Evolutionary conservation across 1,140 invertebrate genomes (phyloP).

Genomic region (Fopius arisanus): DNA sequence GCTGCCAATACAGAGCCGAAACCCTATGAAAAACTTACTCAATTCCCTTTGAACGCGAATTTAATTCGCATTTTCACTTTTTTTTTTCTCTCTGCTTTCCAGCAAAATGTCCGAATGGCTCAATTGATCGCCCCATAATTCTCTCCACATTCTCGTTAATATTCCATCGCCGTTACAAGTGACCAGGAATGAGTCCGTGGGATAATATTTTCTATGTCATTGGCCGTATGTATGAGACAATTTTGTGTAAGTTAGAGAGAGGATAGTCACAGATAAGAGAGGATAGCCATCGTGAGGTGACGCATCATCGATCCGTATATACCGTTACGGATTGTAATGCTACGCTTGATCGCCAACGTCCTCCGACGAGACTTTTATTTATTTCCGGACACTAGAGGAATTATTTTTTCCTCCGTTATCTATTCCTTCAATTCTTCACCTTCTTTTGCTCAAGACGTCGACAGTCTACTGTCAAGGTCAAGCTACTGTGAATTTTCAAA

Average conservation of each 20-base stretch:
- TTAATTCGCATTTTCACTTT: background rate
- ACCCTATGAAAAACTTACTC: background rate
- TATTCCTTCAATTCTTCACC: background rate
- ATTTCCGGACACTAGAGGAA: background rate
- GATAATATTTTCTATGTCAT: background rate
- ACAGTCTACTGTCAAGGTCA: background rate
- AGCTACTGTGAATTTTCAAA: background rate
- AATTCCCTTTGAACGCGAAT: background rate
- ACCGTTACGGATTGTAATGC: conserved; percentile 17
- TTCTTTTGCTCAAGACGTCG: background rate
- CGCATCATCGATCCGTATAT: conserved; percentile 14
- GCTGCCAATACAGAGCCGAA: background rate
- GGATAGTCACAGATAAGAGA: conserved; percentile 1
- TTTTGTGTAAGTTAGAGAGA: background rate
- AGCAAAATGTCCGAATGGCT: too few relatives aligned
- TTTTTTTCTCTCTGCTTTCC: background rate
- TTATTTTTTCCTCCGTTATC: background rate
- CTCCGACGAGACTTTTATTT: conserved; percentile 2
- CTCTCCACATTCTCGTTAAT: background rate
- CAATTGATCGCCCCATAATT: background rate
- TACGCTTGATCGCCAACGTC: conserved; percentile 10
- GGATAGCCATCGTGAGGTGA: background rate
- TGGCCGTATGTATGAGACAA: background rate
- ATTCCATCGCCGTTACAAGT: background rate
- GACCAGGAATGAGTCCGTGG: background rate